Conservation (phyloP, 2,113 vertebrate genomes). For the Lanius ludovicianus region DNA sequence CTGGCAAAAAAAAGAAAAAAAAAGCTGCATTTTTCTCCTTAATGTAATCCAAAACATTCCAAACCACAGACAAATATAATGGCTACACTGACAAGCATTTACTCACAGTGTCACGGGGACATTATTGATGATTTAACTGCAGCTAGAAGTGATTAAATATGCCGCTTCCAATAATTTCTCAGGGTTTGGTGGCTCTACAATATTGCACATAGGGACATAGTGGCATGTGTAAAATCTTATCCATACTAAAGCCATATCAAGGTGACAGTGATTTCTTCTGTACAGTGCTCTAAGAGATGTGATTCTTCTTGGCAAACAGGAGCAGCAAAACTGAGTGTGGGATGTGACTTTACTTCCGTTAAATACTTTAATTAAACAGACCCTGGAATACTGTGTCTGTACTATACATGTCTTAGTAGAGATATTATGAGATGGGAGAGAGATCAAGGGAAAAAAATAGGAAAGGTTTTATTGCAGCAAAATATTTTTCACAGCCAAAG, state of each 20-base stretch:
- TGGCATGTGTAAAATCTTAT: background rate
- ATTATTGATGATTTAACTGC: background rate
- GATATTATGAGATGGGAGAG: background rate
- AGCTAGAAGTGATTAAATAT: background rate
- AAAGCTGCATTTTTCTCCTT: background rate
- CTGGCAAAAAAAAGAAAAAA: background rate
- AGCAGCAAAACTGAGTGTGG: background rate
- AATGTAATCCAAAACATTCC: background rate
- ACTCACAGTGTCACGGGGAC: background rate
- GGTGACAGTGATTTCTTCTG: background rate
- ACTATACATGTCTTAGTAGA: background rate
- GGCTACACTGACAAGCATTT: background rate
- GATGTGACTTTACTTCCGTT: background rate
- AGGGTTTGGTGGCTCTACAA: background rate
- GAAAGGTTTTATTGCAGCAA: background rate
- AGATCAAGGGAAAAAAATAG: background rate
- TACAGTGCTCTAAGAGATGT: background rate
- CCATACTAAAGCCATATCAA: background rate
- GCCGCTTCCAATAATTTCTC: background rate
- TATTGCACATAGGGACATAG: background rate
- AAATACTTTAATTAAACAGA: background rate
- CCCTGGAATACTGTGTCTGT: background rate
- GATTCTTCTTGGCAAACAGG: background rate
- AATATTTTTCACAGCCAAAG: background rate
- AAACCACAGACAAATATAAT: background rate